Evolutionary conservation across 1,140 invertebrate species (phyloP).

Genomic region (Phortica variegata): DNA sequence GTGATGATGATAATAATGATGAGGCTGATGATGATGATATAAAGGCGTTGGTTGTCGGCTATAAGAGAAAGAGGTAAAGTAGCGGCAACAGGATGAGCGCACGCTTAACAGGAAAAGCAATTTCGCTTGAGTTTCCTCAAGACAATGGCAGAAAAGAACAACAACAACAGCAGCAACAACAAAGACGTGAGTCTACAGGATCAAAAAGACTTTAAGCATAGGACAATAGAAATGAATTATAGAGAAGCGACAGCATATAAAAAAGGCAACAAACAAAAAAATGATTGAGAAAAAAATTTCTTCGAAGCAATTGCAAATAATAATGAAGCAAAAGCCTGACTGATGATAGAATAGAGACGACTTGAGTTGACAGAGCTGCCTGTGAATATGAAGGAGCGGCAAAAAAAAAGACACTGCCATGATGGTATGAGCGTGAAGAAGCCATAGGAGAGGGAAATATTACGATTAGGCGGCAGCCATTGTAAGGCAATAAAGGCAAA

Average conservation of each 20-base stretch:
- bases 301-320: no score
- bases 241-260: slow-evolving; percentile 24
- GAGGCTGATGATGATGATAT: no score
- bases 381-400: slow-evolving; percentile 13
- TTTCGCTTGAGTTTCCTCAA: slow-evolving; percentile 54
- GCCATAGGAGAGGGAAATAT: neutral
- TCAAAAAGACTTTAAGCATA: slow-evolving; percentile 49
- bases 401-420: slow-evolving; percentile 28
- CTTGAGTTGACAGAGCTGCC: no score
- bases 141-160: no score
- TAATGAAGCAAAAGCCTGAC: slow-evolving; percentile 47
- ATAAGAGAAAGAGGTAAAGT: no score
- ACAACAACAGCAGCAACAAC: no score
- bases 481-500: slow-evolving; percentile 23
- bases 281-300: neutral
- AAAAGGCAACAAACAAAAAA: slow-evolving; percentile 6
- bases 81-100: slow-evolving; percentile 39
- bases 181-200: slow-evolving; percentile 54
- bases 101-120: slow-evolving; percentile 50
- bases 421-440: slow-evolving; percentile 5
- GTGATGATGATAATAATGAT: no score
- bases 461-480: slow-evolving; percentile 32
- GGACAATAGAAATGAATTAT: slow-evolving; percentile 54
- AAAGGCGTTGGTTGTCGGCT: no score
- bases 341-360: slow-evolving; percentile 33